A percentile compares a stretch with the other conserved stretches of the same genome.
These are phyloP conservation scores for Macrobrachium rosenbergii DNA, from an alignment of 1,140 invertebrate species.

Conservation along the genomic window DNA sequence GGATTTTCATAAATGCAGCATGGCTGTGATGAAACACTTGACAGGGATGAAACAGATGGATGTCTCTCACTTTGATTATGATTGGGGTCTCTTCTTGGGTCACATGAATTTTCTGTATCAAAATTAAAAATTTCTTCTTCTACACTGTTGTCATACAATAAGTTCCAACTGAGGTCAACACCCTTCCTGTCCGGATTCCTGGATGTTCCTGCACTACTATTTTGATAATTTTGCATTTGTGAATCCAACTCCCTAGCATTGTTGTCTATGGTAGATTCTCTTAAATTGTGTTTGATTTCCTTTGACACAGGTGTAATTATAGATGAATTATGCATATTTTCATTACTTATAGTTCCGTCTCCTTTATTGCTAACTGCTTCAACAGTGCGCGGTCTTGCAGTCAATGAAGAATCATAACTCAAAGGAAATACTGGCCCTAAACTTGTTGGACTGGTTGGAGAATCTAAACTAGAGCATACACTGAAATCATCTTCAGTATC, in stretches of 20 bases:
- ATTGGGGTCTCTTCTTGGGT: background rate
- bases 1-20: conserved; percentile 59
- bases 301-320: no score
- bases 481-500: conserved; percentile 47
- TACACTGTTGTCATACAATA: background rate
- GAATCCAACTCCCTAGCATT: background rate
- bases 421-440: background rate
- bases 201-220: conserved; percentile 5
- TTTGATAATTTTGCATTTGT: conserved; percentile 9
- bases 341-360: no score
- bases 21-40: conserved; percentile 48
- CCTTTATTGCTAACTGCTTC: no score
- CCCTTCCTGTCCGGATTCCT: background rate
- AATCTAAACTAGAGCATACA: conserved; percentile 39
- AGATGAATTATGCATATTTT: no score
- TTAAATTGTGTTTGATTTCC: no score
- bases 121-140: conserved; percentile 40
- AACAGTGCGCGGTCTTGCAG: background rate
- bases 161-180: background rate
- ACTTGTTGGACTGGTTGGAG: background rate
- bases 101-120: background rate
- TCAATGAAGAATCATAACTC: background rate
- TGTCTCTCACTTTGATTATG: conserved; percentile 28
- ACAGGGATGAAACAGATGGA: conserved; percentile 39
- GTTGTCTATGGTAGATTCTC: background rate